phyloP scores from a whole-genome alignment of 2,888 invertebrate genomes.

The Crioceris asparagi region DNA sequence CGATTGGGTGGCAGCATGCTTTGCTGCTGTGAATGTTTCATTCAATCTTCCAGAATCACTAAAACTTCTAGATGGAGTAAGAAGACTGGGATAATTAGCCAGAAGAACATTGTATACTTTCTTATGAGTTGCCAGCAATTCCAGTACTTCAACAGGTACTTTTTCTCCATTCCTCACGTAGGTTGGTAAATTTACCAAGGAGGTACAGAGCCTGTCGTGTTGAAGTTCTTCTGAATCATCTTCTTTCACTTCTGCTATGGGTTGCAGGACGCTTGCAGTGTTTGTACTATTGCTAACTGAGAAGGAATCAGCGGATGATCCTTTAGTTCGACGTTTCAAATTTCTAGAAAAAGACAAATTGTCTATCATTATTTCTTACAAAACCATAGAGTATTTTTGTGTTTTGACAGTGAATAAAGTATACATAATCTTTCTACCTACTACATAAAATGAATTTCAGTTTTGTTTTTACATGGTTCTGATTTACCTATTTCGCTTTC shows the following conservation, averaged over 20 bases:
- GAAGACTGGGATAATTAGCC: conserved; percentile 63
- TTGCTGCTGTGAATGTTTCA: conserved; percentile 31
- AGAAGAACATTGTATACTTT: conserved; percentile 61
- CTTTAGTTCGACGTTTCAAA: conserved; percentile 43
- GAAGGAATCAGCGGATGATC: conserved; percentile 60
- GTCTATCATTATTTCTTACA: too few relatives aligned
- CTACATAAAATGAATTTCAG: too few relatives aligned
- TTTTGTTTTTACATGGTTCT: too few relatives aligned
- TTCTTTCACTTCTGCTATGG: conserved; percentile 38
- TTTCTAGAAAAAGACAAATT: conserved; percentile 34
- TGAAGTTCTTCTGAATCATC: conserved; percentile 29
- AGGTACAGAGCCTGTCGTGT: conserved; percentile 53
- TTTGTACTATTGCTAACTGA: conserved; percentile 58
- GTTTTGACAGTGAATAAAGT: too few relatives aligned
- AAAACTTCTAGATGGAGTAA: conserved; percentile 62
- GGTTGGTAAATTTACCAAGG: conserved; percentile 77
- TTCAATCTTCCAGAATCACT: conserved; percentile 52
- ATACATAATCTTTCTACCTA: too few relatives aligned
- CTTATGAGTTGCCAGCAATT: conserved; percentile 56
- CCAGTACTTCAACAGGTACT: conserved; percentile 65
- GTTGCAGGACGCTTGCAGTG: conserved; percentile 47
- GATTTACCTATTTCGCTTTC: conserved; percentile 41
- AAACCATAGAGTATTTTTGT: too few relatives aligned
- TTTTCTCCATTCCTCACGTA: conserved; percentile 69
- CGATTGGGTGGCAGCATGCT: conserved; percentile 31